Evolutionary conservation across 2,797 vertebrate genomes (phyloP), one percentile per base, ranked within the genome.

Genomic region (Pachyuromys duprasi): DNA sequence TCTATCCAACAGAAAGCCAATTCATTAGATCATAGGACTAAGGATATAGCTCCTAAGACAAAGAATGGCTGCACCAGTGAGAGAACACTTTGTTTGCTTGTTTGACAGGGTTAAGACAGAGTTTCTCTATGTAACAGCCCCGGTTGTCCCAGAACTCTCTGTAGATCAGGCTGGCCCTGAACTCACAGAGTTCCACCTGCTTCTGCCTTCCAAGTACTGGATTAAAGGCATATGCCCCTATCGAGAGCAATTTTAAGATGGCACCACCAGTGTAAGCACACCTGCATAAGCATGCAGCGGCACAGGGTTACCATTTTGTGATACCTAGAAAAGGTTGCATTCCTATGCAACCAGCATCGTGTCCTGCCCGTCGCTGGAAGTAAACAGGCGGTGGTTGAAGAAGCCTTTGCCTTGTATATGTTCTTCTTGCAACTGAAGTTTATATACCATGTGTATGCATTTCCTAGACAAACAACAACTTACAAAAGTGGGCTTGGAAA

Each of bases 401-500:
- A 84, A 91, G 94, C 33, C 31, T 8, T 88, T 94, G 90, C 65
- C 69, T 80, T 94, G 53, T 67, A 57, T 49, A 83, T 75, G 33
- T 36, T 92, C 14, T n/a, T 74, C 70, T 90, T 84, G 36, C 62
- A 76, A 62, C 7, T 95, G 62, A 86, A 78, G 86, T 90, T 72
- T 92, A 49, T 49, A 91, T 74, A 93, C 8, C n/a, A 65, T 65
- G 31, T 88, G 36, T 63, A 86, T 55, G 26, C 26, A 86, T 31
- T 76, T 93, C 72, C 74, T 82, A 93, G 92, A 79, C 13, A 89
- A 94, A 92, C 72, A 95, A 89, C 20, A 62, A 62, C 55, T 86
- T 75, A 92, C 84, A 86, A 89, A 95, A 94, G 89, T 86, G 90
- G 88, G 94, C 86, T 70, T 91, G 63, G 89, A 96, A 95, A 96